phyloP scores from a whole-genome alignment of 2,888 invertebrate species.

The Blera fallax region DNA sequence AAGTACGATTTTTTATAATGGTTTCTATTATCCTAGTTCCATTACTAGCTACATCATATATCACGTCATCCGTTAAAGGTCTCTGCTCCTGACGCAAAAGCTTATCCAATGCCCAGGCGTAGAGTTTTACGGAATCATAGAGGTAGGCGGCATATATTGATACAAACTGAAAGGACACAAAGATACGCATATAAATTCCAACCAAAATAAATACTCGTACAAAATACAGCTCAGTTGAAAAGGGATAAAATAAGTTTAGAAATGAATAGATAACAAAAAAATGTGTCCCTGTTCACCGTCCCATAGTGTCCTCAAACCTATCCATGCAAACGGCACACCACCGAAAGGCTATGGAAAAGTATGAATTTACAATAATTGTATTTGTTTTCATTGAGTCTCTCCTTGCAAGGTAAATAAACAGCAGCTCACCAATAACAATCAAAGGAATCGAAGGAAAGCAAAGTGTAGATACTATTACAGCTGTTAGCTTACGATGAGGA shows the following conservation, averaged over 20 bases:
- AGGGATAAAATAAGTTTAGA: neutral
- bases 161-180: constrained; percentile 86
- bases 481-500: constrained; percentile 49
- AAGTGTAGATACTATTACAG: constrained; percentile 22
- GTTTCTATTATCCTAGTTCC: constrained; percentile 93
- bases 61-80: constrained; percentile 84
- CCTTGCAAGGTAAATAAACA: constrained; percentile 51
- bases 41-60: constrained; percentile 89
- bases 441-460: constrained; percentile 10
- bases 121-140: constrained; percentile 96
- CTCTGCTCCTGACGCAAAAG: constrained; percentile 85
- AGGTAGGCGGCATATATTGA: constrained; percentile 96
- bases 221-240: constrained; percentile 9
- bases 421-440: constrained; percentile 27
- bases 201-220: constrained; percentile 48
- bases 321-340: constrained; percentile 39
- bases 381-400: constrained; percentile 39
- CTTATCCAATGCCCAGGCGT: constrained; percentile 92
- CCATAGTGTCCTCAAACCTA: neutral
- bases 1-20: constrained; percentile 92
- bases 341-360: constrained; percentile 14
- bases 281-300: neutral
- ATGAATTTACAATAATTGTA: constrained; percentile 69
- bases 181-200: constrained; percentile 41
- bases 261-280: constrained; percentile 4